phyloP scores from a whole-genome alignment of 2,888 invertebrate species.

The Zootermopsis nevadensis region DNA sequence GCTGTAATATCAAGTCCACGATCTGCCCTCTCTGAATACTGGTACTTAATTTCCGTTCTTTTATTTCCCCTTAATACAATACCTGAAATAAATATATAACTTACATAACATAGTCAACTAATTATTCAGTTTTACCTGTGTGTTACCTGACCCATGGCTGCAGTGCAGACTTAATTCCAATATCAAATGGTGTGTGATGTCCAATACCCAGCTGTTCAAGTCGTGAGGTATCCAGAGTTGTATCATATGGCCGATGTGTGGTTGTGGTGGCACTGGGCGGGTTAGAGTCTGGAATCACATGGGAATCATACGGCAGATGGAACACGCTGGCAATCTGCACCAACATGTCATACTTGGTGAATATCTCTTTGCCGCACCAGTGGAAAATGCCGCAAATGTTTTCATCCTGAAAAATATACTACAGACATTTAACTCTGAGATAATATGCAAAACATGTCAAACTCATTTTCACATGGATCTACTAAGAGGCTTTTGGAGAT shows the following conservation, averaged over 20 bases:
- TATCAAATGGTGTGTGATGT: conserved; percentile 60
- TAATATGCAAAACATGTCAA: no score
- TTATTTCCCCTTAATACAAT: background rate
- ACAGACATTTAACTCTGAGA: conserved; percentile 50
- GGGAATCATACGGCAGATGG: conserved; percentile 58
- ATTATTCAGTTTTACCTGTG: background rate
- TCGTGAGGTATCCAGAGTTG: conserved; percentile 59
- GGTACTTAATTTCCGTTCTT: no score
- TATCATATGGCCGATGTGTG: conserved; percentile 62
- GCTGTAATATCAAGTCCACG: no score
- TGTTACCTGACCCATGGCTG: conserved; percentile 53
- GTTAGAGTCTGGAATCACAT: conserved; percentile 60
- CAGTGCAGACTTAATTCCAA: conserved; percentile 58
- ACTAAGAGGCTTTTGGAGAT: no score
- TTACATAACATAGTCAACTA: background rate
- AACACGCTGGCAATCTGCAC: conserved; percentile 63
- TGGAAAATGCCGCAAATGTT: conserved; percentile 63
- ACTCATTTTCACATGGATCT: no score
- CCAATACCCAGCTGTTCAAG: conserved; percentile 60
- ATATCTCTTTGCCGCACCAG: conserved; percentile 64
- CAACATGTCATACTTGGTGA: conserved; percentile 67
- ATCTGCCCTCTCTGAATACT: no score
- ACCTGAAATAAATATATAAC: background rate
- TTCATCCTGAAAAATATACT: conserved; percentile 53
- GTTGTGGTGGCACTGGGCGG: conserved; percentile 56